Evolutionary conservation across 2,888 invertebrate species (phyloP), one percentile per base, ranked within the genome.

Genomic region (Erannis defoliaria): DNA sequence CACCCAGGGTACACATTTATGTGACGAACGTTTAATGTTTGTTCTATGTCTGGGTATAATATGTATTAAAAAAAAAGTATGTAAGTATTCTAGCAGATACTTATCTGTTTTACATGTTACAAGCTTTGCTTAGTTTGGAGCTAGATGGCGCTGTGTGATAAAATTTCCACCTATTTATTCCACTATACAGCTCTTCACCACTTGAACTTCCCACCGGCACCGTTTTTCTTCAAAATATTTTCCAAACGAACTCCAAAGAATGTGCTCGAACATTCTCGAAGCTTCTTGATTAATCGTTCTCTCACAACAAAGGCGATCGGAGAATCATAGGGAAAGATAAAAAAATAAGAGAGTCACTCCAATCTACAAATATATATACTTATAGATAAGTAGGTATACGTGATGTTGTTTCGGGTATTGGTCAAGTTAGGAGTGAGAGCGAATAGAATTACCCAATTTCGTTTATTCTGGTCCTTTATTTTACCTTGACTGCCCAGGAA

Each of bases 281-380:
- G 38, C 18, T 38, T 14, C 31, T 35, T 60, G 60, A 60, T 60
- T 55, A 60, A 60, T 60, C 42, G 54, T 42, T 46, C 35, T 10
- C 60, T 46, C 53, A 6, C 59, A 31, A 60, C 60, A 60, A 60
- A 60, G 29, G 14, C 55, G 42, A 60, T 60, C 42, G 43, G 49
- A 54, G 55, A 50, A 43, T 43, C 49, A 60, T 50, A 49, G 49
- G 50, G 55, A 60, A 42, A 43, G 49, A 55, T 55, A 60, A 60
- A 60, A 60, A 55, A 60, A n/a, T n/a, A n/a, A 49, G 50, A 48
- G 48, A 60, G 49, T 55, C 60, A 60, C 53, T 49, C 16, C 18
- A 10, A 23, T 19, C 26, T 37, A 29, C 33, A 59, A 16, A 40
- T 19, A 46, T 54, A 54, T 31, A 35, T 12, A 33, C 21, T 4